These are phyloP conservation scores for Drosophila subpulchrella DNA, from an alignment of 1,140 invertebrate species.

Conservation along the genomic window DNA sequence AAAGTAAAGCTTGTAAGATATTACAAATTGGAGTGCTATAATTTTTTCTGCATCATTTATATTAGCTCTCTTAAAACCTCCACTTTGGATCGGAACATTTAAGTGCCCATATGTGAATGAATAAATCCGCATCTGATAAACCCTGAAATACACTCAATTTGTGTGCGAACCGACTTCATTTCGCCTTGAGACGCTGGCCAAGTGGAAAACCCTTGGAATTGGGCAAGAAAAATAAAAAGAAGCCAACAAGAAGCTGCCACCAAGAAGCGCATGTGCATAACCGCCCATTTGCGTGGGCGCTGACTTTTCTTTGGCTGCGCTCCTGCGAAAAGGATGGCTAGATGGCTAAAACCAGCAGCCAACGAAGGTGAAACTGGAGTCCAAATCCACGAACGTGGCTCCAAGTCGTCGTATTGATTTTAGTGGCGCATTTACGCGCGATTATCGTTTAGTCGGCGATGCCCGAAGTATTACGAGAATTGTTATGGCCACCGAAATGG, in stretches of 20 bases:
- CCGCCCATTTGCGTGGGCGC: constrained; percentile 57
- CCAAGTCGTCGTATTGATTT: constrained; percentile 78
- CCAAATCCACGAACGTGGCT: constrained; percentile 40
- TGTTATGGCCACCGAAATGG: constrained; percentile 79
- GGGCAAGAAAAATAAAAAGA: constrained; percentile 1
- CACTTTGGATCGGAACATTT: background rate
- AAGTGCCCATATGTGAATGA: constrained; percentile 32
- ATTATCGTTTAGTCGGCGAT: constrained; percentile 82
- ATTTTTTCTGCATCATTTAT: background rate
- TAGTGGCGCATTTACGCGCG: constrained; percentile 82
- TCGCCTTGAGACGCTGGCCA: constrained; percentile 14
- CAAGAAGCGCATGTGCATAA: constrained; percentile 75
- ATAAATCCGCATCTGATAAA: constrained; percentile 63
- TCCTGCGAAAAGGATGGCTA: constrained; percentile 59
- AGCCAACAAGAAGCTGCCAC: constrained; percentile 16
- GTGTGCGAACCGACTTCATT: constrained; percentile 52
- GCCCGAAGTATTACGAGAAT: constrained; percentile 82
- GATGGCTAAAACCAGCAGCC: constrained; percentile 30
- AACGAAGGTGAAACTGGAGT: constrained; percentile 69
- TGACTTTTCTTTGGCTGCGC: constrained; percentile 22
- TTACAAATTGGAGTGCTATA: background rate
- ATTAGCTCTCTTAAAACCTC: too few species aligned
- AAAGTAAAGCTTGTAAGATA: background rate
- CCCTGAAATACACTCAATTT: constrained; percentile 64
- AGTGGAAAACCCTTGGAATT: background rate